Evolutionary conservation across 1,140 invertebrate genomes (phyloP), one percentile per base, ranked within the genome.

Genomic region (Atta colombica): DNA sequence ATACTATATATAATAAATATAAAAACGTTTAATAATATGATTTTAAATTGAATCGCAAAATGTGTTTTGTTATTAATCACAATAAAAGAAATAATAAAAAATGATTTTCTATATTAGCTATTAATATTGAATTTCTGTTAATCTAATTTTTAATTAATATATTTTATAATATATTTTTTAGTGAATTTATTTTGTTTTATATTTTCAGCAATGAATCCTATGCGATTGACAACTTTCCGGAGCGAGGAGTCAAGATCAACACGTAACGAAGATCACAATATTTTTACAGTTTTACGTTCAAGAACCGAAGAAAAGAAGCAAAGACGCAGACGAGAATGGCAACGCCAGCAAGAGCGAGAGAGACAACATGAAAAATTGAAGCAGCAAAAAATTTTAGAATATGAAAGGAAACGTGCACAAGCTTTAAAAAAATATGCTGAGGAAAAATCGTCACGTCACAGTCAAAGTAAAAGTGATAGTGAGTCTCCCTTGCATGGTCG

Each of bases 321-420:
- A n/a, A 87, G 55, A 3, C 88, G 86, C 31, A 86, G 90, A 68
- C 77, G 60, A 18, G 63, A 90, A 68, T 91, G 91, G 91, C 35
- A 21, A 28, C 78, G 74, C 8, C 82, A 91, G 14, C 88, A 90
- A 85, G 78, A 91, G 28, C 18, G 10, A 10, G 51, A 77, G n/a
- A 77, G 58, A 3, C n/a, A 86, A 55, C 90, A 90, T 25, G 88
- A 91, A 60, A 84, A 10, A 31, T 77, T 89, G 10, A 92, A 91
- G 14, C n/a, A 53, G 18, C 80, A 86, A 68, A 91, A 61, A 53
- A 91, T 91, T 65, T 21, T 45, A 63, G 81, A 91, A 7, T 92
- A 74, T 51, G 91, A 92, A 55, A 66, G 35, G 6, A 72, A 61
- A 58, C 78, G 85, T 10, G 88, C 87, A 2, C 51, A 65, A 51